phyloP scores from a whole-genome alignment of 2,113 vertebrate species.

The Phylloscopus whistleri region DNA sequence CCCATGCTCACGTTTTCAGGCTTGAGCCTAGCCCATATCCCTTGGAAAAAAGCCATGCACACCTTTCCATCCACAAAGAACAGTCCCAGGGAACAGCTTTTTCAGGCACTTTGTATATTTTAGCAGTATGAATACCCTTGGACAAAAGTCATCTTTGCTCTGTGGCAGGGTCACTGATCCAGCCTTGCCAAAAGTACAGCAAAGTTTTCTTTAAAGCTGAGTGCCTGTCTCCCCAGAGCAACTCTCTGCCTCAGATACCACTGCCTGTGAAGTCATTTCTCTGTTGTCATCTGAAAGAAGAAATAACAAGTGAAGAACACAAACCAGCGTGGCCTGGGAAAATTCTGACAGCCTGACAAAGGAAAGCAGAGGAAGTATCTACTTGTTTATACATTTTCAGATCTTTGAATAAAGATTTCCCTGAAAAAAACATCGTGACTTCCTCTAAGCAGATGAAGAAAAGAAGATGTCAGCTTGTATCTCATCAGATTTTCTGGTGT shows the following conservation, averaged over 20 bases:
- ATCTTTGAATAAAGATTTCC: not conserved
- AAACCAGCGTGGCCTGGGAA: not conserved
- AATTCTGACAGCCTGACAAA: conserved; percentile 27
- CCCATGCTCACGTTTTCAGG: not conserved
- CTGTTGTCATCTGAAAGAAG: not conserved
- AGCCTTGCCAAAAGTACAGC: not conserved
- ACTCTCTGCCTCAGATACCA: not conserved
- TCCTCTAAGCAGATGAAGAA: not conserved
- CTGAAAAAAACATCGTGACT: conserved; percentile 30
- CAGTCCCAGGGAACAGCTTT: not conserved
- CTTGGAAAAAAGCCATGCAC: not conserved
- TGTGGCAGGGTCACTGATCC: not conserved
- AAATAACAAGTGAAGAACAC: conserved; percentile 36
- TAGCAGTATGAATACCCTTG: not conserved
- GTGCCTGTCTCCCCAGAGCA: not conserved
- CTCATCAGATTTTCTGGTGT: not conserved
- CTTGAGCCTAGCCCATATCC: not conserved
- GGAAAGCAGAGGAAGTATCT: not conserved
- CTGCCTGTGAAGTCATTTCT: conserved; percentile 8
- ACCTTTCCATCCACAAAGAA: not conserved
- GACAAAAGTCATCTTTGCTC: not conserved
- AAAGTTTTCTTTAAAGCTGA: not conserved
- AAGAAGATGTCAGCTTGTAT: not conserved
- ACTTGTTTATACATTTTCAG: conserved; percentile 21
- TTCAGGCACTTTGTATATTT: not conserved